Evolutionary conservation across 2,888 invertebrate genomes (phyloP), one percentile per base, ranked within the genome.

Genomic region (Mactromeris polynyma): DNA sequence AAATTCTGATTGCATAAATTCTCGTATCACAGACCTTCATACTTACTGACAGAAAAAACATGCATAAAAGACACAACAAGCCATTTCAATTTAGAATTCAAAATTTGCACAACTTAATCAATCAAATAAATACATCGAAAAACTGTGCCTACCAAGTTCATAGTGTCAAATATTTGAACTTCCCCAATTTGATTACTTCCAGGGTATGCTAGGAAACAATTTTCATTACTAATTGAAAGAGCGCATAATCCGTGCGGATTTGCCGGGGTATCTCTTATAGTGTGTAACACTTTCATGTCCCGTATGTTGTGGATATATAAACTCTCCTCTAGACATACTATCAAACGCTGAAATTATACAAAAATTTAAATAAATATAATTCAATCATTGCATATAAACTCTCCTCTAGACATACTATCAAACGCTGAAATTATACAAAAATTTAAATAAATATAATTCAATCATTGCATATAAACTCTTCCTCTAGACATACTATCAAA

Each of bases 241-340:
- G 99, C 98, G 97, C 99, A 99, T 93, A 99, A 97, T 33, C 99
- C 99, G 95, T 98, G 97, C 87, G 98, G 98, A 97, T 99, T 99
- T 90, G 98, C 98, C 91, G 99, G 99, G 91, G 99, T 99, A 97
- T 99, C 99, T 95, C 99, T 98, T 96, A 99, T 99, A 89, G 99
- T 99, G 97, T 99, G 99, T 96, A 99, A 97, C 93, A 99, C 98
- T 97, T 99, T 99, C 99, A 99, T 99, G 97, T 99, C 99, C 26
- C 97, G 98, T 96, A 99, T 99, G 97, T 99, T 99, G 97, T 99
- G 99, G 96, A 99, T 99, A 97, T 99, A 99, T 94, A 99, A 97
- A 94, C 98, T 98, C 97, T 99, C 99, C 97, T 99, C 99, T 95
- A 99, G 97, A 97, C 99, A 99, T 94, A 99, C 99, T 93, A 99